Evolutionary conservation across 2,797 vertebrate genomes (phyloP).

Genomic region (Hapalemur alaotrensis): DNA sequence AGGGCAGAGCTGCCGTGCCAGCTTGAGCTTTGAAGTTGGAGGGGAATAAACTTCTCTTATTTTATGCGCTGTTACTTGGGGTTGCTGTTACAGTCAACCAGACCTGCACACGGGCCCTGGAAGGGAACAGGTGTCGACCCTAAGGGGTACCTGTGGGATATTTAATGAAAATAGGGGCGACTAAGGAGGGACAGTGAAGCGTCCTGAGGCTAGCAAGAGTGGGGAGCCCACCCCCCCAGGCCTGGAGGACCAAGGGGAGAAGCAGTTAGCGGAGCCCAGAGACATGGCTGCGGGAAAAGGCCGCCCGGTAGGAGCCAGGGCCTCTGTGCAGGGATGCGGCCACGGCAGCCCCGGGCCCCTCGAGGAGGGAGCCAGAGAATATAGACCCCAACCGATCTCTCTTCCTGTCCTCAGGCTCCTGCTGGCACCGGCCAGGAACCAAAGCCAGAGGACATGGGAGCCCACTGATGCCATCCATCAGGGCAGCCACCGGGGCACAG

Average conservation of each 20-base stretch:
- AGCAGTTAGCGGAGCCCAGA: neutral
- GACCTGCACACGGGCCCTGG: neutral
- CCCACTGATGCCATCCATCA: neutral
- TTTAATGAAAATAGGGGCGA: neutral
- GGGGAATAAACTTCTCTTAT: neutral
- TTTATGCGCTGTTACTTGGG: neutral
- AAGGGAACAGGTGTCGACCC: neutral
- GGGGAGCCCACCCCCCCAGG: neutral
- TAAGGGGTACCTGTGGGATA: neutral
- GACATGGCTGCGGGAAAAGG: neutral
- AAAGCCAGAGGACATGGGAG: neutral
- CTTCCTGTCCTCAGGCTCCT: neutral
- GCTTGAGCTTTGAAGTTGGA: neutral
- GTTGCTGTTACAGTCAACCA: neutral
- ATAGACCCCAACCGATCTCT: neutral
- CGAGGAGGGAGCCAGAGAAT: neutral
- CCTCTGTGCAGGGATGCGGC: neutral
- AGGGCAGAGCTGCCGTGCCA: neutral
- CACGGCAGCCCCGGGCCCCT: neutral
- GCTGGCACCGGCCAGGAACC: neutral
- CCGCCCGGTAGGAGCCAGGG: neutral
- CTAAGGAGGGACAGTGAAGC: neutral
- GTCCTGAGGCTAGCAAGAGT: no score
- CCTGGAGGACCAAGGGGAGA: neutral
- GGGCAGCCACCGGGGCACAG: accelerated